Base-by-base conservation (phyloP, 1,140 invertebrate species). In the Theocolax elegans region DNA sequence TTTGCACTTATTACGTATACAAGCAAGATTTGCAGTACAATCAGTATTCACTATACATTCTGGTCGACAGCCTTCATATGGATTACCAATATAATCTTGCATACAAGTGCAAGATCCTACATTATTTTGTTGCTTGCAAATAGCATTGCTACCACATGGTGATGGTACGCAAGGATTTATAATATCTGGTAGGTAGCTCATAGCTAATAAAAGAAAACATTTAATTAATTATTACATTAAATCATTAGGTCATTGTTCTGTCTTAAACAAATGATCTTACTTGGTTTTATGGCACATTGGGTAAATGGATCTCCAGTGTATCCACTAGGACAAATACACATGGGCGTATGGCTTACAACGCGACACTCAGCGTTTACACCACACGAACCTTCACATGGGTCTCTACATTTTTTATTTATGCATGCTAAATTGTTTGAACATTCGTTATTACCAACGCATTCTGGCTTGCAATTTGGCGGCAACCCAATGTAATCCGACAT, bases 381-480 rank as follows among this genome's bases (percentile, higher is more conserved):
- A 75, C 89, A 90, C 48, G 85, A 82, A 13, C 82, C 83, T 13
- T 81, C 81, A 72, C 90, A 91, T 31, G 89, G 89, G 73, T 90
- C 86, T 38, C 75, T 77, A 84, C 94, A 95, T 84, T 90, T 92
- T 75, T 92, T 89, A 73, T 90, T 89, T 51, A 92, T 87, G 80
- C 93, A 95, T 48, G 92, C 92, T 73, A 90, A 85, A 83, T 92
- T 91, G 70, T 88, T 88, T 1, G 90, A 84, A 80, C 94, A 95
- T 84, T 94, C 93, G 40, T 90, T 89, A 79, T 92, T 90, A 58
- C 91, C 88, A 31, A 90, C 89, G 82, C 93, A 94, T 87, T 94
- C 92, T 53, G 93, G 92, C 60, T 91, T 88, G 82, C 92, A 94
- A 91, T 91, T 67, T 91, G 91, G 21, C 93, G 92, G 88, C 69